These are phyloP conservation scores for Cephalopholis sonnerati DNA, from an alignment of 2,113 vertebrate genomes.

Conservation along the genomic window DNA sequence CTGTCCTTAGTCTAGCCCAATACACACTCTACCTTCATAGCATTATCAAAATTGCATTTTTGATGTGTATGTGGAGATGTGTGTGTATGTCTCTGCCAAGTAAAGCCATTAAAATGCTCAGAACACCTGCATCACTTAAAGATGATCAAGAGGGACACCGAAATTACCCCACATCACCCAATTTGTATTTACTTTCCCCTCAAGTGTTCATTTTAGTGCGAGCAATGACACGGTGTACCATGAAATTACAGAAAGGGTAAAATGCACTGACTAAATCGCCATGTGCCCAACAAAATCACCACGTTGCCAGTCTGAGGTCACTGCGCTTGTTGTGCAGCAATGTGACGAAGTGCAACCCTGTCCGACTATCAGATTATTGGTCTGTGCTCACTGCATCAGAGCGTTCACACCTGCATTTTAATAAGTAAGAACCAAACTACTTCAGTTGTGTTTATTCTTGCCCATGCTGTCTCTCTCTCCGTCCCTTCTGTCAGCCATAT, in stretches of 20 bases:
- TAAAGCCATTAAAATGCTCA: background rate
- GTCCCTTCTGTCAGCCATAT: too few species aligned
- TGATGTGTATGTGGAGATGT: background rate
- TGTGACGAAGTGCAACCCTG: background rate
- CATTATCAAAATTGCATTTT: background rate
- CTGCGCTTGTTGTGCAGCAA: background rate
- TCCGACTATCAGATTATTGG: background rate
- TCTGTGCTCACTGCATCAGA: background rate
- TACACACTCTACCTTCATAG: background rate
- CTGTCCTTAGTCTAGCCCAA: background rate
- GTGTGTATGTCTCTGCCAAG: background rate
- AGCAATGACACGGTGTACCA: background rate
- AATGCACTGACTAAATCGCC: background rate
- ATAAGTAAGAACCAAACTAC: too few species aligned
- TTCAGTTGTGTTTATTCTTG: too few species aligned
- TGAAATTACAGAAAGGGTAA: slow-evolving; percentile 11
- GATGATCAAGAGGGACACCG: background rate
- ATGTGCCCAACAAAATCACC: background rate
- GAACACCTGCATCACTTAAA: slow-evolving; percentile 9
- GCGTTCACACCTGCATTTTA: background rate
- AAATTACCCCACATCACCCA: background rate
- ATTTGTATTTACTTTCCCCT: slow-evolving; percentile 7
- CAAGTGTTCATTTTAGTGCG: slow-evolving; percentile 21
- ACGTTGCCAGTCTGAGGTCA: background rate
- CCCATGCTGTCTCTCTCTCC: too few species aligned